Base-by-base conservation (phyloP, 2,113 vertebrate genomes). In the Catharus minimus region DNA sequence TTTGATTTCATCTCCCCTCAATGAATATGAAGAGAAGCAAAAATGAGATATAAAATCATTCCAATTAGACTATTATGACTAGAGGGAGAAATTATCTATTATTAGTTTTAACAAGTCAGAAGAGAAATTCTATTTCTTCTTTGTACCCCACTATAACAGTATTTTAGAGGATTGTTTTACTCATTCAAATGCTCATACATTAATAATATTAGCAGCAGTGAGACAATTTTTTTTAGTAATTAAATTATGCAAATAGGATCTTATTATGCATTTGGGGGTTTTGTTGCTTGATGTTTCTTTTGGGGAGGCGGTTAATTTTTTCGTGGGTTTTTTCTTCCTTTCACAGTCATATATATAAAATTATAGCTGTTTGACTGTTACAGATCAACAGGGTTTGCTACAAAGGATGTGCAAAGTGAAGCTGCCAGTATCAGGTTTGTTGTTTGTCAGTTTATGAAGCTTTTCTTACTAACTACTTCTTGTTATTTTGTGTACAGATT, bases 281-380 rank as follows among this genome's bases (percentile, higher is more conserved):
- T n/a, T 66, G 3, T 21, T 68, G 7, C 5, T 60, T 56, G 53
- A 52, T 58, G 3, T 67, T 66, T 49, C 1, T 30, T 81, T 60
- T 33, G 3, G 10, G 62, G 18, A 13, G 2, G 1, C 23, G 22
- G 8, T 23, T 50, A 30, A 28, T 24, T 2, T 28, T 81, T 69
- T 28, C 23, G 4, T 28, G 5, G 1, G 0, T 13, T 26, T 39
- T 69, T 74, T 4, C 11, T 65, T 43, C 7, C 10, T 10, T 68
- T 24, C 9, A 2, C 16, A 44, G 41, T 79, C 12, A 26, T 66
- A 18, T 28, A 22, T 10, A 32, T 10, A 41, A 77, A 69, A 30
- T 9, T 86, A 57, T 24, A 77, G 49, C 14, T 74, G 11, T 55
- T 68, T 81, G 3, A n/a, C 39, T 47, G 14, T 21, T 91, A 38